Evolutionary conservation across 2,113 vertebrate genomes (phyloP).

Genomic region (Vulpes vulpes): DNA sequence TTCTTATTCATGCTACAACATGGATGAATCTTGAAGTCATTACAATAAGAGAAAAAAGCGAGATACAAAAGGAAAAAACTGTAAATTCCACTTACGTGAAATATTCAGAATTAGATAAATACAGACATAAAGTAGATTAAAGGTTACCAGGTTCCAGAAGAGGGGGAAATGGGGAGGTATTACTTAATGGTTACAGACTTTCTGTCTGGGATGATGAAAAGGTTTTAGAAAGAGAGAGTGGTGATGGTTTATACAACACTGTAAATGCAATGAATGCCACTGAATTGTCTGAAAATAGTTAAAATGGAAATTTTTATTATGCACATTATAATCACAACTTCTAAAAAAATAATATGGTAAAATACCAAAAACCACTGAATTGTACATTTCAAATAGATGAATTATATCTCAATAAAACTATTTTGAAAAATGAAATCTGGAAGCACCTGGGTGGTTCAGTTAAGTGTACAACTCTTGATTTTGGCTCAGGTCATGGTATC

Average conservation of each 20-base stretch:
- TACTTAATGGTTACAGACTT: neutral
- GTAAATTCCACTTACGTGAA: neutral
- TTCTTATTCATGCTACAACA: neutral
- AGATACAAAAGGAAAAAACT: constrained; percentile 4
- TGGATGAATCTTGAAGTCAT: neutral
- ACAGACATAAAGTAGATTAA: constrained; percentile 10
- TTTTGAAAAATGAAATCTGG: neutral
- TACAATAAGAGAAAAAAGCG: neutral
- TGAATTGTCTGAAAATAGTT: neutral
- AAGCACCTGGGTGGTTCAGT: neutral
- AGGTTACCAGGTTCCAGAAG: neutral
- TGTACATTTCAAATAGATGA: neutral
- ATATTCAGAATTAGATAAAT: neutral
- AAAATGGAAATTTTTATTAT: neutral
- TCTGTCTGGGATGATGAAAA: neutral
- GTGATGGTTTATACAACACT: neutral
- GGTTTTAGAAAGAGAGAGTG: constrained; percentile 29
- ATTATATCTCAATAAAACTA: constrained; percentile 18
- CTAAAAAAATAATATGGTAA: neutral
- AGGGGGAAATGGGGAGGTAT: neutral
- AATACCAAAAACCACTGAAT: neutral
- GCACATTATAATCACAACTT: neutral
- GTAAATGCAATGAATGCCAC: neutral
- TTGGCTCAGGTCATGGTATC: neutral
- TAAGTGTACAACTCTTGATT: neutral